Evolutionary conservation across 1,140 invertebrate genomes (phyloP).

Genomic region (Lasaia peninsularis): DNA sequence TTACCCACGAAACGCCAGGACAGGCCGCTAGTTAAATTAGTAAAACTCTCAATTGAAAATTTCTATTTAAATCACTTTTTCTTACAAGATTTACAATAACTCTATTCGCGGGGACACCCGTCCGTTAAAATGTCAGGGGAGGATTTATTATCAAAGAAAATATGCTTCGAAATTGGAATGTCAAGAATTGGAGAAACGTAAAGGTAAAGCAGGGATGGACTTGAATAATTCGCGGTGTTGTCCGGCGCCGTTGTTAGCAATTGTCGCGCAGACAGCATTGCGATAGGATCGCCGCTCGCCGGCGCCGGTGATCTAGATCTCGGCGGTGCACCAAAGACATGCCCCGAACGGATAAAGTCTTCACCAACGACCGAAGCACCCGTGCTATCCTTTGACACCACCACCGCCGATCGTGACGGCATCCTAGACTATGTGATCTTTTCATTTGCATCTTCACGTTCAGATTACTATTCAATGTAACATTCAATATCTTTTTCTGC

Average conservation of each 20-base stretch:
- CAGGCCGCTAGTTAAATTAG: too few species aligned
- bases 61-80: neutral
- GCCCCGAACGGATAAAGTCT: constrained; percentile 62
- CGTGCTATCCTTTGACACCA: constrained; percentile 57
- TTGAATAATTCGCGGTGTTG: constrained; percentile 64
- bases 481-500: constrained; percentile 32
- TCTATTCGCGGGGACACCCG: neutral
- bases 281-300: constrained; percentile 63
- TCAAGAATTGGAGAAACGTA: constrained; percentile 39
- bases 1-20: too few species aligned
- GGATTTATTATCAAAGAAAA: constrained; percentile 18
- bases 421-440: constrained; percentile 47
- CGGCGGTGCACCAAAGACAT: constrained; percentile 55
- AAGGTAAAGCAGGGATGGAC: constrained; percentile 20
- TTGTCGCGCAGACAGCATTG: constrained; percentile 56
- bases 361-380: constrained; percentile 47
- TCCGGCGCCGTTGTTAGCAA: constrained; percentile 58
- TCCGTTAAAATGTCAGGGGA: neutral
- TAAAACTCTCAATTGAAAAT: too few species aligned
- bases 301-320: constrained; percentile 68
- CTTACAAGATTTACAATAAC: neutral
- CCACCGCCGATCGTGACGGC: constrained; percentile 46
- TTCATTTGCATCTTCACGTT: constrained; percentile 30
- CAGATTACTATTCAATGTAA: constrained; percentile 34
- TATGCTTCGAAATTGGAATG: constrained; percentile 43